Base-by-base conservation (phyloP, 2,888 invertebrate genomes). In the Lasioglossum marginatum region DNA sequence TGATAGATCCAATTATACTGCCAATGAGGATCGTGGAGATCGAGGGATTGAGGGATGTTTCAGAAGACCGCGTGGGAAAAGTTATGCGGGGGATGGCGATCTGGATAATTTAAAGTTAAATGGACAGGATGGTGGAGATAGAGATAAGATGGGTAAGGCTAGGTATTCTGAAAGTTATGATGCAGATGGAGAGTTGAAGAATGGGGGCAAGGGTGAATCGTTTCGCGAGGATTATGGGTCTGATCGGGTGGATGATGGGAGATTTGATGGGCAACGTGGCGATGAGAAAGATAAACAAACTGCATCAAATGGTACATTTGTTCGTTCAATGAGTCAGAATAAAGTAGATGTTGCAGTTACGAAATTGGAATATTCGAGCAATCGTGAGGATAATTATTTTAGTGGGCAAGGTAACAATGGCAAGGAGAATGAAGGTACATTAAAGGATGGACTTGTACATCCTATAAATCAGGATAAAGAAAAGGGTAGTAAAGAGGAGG, bases 1-100 rank as follows among this genome's bases (percentile, higher is more conserved):
- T 19, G 52, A 74, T 45, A 57, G 52, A 31, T 57, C 74, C 52
- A 52, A 74, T 74, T 57, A 74, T 52, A 14, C 37, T 74, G 74
- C 37, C 74, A 74, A 52, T 52, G 19, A 48, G 34, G 16, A 52
- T n/a, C 16, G 60, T 6, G 60, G 6, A 63, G 31, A 63, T 63
- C 60, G 16, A 31, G 27, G 66, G 66, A 31, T 5, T 16, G 66
- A 66, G 3, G 19, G 34, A 19, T 31, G 34, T 63, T 63, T 31
- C 6, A 19, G 66, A 19, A 19, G 31, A 19, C 6, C 3, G 31
- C 16, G 3, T 0, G 6, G 34, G 1, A 34, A 66, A 19, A 34
- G 8, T 34, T 31, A 66, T 5, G 10, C 23, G 6, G 19, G 8
- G 19, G 2, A 19, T 8, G 23, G 31, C 0, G 66, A 1, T 16